phyloP scores from a whole-genome alignment of 2,888 invertebrate genomes.

The Fragum whitleyi region DNA sequence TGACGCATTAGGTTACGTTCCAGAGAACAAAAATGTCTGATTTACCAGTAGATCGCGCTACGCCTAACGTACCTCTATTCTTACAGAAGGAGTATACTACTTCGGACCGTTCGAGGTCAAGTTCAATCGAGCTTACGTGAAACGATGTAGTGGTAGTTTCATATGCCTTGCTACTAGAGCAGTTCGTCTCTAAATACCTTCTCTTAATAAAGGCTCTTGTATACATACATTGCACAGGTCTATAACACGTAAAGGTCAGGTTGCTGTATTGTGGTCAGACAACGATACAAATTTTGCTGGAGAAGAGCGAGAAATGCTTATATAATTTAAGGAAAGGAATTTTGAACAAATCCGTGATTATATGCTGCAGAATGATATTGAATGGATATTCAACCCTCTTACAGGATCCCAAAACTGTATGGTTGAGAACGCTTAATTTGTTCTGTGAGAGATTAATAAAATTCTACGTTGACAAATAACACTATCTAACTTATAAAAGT shows the following conservation, averaged over 20 bases:
- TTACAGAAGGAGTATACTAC: constrained; percentile 58
- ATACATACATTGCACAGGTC: constrained; percentile 48
- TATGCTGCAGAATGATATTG: constrained; percentile 37
- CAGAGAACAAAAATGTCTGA: constrained; percentile 49
- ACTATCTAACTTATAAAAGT: too few species aligned
- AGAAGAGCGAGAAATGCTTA: constrained; percentile 14
- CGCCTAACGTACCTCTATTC: constrained; percentile 50
- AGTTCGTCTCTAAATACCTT: constrained; percentile 56
- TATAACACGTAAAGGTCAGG: constrained; percentile 44
- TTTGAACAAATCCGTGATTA: background rate
- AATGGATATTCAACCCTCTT: constrained; percentile 59
- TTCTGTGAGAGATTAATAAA: constrained; percentile 29
- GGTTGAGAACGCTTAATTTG: constrained; percentile 44
- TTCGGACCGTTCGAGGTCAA: constrained; percentile 65
- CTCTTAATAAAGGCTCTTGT: constrained; percentile 49
- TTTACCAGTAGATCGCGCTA: constrained; percentile 44
- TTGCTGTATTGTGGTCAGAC: constrained; percentile 40
- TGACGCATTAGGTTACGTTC: constrained; percentile 24
- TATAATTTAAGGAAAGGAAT: background rate
- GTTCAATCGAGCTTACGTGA: constrained; percentile 42
- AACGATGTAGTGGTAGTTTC: constrained; percentile 63
- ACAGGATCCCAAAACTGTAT: constrained; percentile 43
- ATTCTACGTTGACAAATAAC: background rate
- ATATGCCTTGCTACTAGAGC: constrained; percentile 56
- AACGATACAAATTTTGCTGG: constrained; percentile 61